A percentile compares a stretch with the other conserved stretches of the same genome.
These are phyloP conservation scores for Notothenia rossii DNA, from an alignment of 2,113 vertebrate genomes.

Conservation along the genomic window DNA sequence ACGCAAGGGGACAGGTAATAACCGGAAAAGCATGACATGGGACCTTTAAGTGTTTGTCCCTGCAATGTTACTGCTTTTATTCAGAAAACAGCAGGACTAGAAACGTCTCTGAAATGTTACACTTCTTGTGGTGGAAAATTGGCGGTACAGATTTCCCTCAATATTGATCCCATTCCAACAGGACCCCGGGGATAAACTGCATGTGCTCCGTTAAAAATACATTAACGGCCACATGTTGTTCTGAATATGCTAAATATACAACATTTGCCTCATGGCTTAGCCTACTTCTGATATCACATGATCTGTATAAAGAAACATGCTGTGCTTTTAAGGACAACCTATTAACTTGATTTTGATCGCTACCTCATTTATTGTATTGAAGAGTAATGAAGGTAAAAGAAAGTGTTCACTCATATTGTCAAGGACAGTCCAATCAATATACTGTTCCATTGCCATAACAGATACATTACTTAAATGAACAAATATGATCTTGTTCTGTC, in stretches of 20 bases:
- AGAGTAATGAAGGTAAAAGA: background rate
- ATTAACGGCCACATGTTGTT: no score
- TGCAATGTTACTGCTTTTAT: no score
- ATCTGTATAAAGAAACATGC: background rate
- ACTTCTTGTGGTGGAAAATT: no score
- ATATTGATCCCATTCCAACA: no score
- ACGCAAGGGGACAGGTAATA: no score
- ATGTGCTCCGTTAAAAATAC: no score
- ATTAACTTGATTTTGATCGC: background rate
- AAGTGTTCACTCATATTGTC: slow-evolving; percentile 11
- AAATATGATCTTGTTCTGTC: background rate
- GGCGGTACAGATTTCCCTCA: no score
- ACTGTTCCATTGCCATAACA: background rate
- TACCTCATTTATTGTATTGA: background rate
- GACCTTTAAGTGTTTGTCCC: no score
- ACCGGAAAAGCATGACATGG: no score
- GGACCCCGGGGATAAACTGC: no score
- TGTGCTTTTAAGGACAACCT: background rate
- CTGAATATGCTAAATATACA: background rate
- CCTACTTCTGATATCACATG: background rate
- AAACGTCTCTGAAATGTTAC: no score
- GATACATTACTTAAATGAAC: background rate
- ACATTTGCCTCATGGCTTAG: background rate
- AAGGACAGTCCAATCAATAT: slow-evolving; percentile 33
- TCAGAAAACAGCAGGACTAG: no score